These are phyloP conservation scores for Xenopus tropicalis DNA, from an alignment of 2,113 vertebrate genomes.

Conservation along the genomic window UCB_Xtro_10.0 CM004443.2:47905501-47906000, in stretches of 20 bases:
- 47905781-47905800: slow-evolving; percentile 62
- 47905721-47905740: slow-evolving; percentile 74
- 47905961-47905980: too few species aligned
- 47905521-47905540: too few species aligned
- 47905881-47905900: too few species aligned
- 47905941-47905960: too few species aligned
- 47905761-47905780: slow-evolving; percentile 63
- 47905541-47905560: too few species aligned
- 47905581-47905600: slow-evolving; percentile 17
- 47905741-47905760: slow-evolving; percentile 72
- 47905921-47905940: too few species aligned
- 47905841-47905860: too few species aligned
- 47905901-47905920: too few species aligned
- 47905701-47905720: slow-evolving; percentile 68
- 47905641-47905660: slow-evolving; percentile 53
- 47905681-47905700: slow-evolving; percentile 72
- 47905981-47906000: too few species aligned
- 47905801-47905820: slow-evolving; percentile 54
- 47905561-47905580: not conserved
- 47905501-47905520: too few species aligned
- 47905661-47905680: slow-evolving; percentile 56
- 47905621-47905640: slow-evolving; percentile 55
- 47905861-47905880: too few species aligned
- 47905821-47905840: too few species aligned
- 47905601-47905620: slow-evolving; percentile 55